Evolutionary conservation across 2,888 invertebrate species (phyloP).

Genomic region (Rhagonycha lutea): DNA sequence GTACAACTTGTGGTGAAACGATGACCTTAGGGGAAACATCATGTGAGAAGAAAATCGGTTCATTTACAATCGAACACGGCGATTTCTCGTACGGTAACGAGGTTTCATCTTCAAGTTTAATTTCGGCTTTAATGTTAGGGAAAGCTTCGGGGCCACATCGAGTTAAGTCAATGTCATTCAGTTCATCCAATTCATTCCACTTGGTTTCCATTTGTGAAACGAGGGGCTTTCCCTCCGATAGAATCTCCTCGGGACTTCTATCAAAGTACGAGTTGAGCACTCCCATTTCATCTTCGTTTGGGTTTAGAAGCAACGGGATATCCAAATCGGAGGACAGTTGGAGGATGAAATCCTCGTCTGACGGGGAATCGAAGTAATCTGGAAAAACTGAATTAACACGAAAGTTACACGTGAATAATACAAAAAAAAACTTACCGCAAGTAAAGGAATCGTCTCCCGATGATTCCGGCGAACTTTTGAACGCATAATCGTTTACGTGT

Average conservation of each 20-base stretch:
- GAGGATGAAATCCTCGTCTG: conserved; percentile 52
- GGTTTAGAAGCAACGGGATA: conserved; percentile 50
- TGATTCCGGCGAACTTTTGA: conserved; percentile 49
- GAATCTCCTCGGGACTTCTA: conserved; percentile 49
- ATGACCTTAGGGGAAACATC: not conserved
- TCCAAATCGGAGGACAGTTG: conserved; percentile 50
- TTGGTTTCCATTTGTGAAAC: not conserved
- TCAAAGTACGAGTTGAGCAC: conserved; percentile 49
- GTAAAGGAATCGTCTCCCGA: conserved; percentile 45
- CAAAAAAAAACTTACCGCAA: conserved; percentile 40
- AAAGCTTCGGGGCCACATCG: conserved; percentile 39
- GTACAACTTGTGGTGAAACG: conserved; percentile 23
- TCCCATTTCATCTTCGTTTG: conserved; percentile 48
- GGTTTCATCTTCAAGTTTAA: conserved; percentile 43
- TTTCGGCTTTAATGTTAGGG: conserved; percentile 40
- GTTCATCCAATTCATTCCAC: conserved; percentile 33
- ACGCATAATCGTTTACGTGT: conserved; percentile 43
- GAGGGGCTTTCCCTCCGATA: conserved; percentile 46
- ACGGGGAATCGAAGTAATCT: conserved; percentile 46
- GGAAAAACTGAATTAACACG: conserved; percentile 25
- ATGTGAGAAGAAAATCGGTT: not conserved
- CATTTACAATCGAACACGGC: conserved; percentile 19
- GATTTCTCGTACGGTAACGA: conserved; percentile 38
- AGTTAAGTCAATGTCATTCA: conserved; percentile 38
- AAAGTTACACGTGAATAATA: not conserved